Percentiles rank a stretch among this genome's conserved stretches.
These are phyloP conservation scores for Drosophila bifasciata DNA, from an alignment of 1,140 invertebrate species.

Conservation along the genomic window DNA sequence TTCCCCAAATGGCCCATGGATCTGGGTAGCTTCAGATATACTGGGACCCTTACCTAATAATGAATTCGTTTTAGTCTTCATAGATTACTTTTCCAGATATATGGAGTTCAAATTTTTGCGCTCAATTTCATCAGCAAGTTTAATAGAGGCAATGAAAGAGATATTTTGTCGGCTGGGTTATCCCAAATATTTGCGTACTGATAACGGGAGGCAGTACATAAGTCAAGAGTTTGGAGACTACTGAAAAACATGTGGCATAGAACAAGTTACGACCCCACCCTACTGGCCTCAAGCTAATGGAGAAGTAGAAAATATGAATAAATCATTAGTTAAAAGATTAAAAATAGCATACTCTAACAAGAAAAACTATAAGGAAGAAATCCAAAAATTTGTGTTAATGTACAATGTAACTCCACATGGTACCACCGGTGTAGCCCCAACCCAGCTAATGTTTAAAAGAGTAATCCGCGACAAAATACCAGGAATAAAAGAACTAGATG, in stretches of 20 bases:
- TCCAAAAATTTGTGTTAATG: constrained; percentile 32
- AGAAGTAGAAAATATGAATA: constrained; percentile 58
- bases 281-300: constrained; percentile 70
- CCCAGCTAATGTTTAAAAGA: constrained; percentile 38
- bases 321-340: constrained; percentile 25
- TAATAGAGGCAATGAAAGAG: too few species aligned
- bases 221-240: constrained; percentile 33
- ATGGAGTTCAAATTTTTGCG: constrained; percentile 23
- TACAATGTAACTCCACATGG: constrained; percentile 33
- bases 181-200: constrained; percentile 26
- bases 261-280: constrained; percentile 31
- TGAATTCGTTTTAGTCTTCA: constrained; percentile 23
- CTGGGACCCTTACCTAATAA: constrained; percentile 30
- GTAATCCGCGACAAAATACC: constrained; percentile 32
- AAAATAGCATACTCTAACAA: constrained; percentile 19
- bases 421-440: constrained; percentile 20
- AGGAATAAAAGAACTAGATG: constrained; percentile 17
- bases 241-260: constrained; percentile 31
- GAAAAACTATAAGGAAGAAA: constrained; percentile 24
- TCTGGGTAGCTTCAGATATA: constrained; percentile 22
- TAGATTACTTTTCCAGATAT: constrained; percentile 41
- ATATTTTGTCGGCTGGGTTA: too few species aligned
- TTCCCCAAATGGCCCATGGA: constrained; percentile 25
- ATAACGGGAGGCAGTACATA: constrained; percentile 34
- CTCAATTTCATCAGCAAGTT: constrained; percentile 21